Evolutionary conservation across 2,888 invertebrate species (phyloP), one percentile per base, ranked within the genome.

Genomic region (Pollenia angustigena): DNA sequence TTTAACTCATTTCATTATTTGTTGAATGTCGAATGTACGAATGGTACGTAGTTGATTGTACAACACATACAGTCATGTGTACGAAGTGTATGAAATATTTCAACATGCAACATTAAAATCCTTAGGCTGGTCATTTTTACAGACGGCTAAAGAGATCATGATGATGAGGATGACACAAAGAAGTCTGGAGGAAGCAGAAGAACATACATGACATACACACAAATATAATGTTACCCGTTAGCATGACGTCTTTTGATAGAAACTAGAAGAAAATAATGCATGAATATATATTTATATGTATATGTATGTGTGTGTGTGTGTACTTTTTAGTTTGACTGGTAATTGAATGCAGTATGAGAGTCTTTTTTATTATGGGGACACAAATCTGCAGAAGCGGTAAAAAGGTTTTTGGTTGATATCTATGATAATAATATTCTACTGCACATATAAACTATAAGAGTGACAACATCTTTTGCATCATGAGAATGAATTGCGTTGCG

Each of bases 101-200:
- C 44, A 71, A 83, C 75, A 78, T 83, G 79, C 74, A 79, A 86
- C 58, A 81, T 79, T 62, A 40, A 60, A 62, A 76, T 83, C 58
- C 58, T 72, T 64, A 74, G 83, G 80, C 60, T 56, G 72, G 76
- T 72, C 50, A 84, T 81, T 76, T 87, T 62, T 72, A 58, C 42
- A 80, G 52, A 69, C 46, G 68, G 56, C 46, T 81, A 81, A 58
- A 82, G 60, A 62, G 69, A 87, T 78, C 85, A 82, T 89, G 80
- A 89, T 89, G 89, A 89, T 60, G 85, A 81, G 85, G 88, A 90
- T 71, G 81, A 56, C 68, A 58, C 66, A 16, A 64, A 12, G 48
- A 56, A 11, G 62, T 60, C 60, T 50, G 44, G 16, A n/a, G 56
- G 40, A 72, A 62, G 2, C 12, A 12, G n/a, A 18, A 7, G 18